Conservation (phyloP, 2,797 vertebrate species). For the Acipenser transmontanus region DNA sequence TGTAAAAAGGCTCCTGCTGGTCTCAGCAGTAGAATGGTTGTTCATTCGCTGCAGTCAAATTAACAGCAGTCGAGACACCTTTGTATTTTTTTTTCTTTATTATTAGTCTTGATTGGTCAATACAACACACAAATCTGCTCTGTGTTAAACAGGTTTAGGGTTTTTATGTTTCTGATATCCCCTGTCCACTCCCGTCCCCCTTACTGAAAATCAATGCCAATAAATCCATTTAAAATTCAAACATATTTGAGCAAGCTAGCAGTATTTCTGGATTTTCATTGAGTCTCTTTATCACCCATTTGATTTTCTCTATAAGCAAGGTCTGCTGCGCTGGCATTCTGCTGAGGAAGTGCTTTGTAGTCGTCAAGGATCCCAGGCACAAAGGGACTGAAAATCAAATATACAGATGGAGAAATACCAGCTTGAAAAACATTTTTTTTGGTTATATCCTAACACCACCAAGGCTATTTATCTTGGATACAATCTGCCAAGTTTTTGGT, state of each 20-base stretch:
- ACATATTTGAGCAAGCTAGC: not conserved
- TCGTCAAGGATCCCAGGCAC: not conserved
- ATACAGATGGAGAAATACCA: not conserved
- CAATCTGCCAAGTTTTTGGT: not conserved
- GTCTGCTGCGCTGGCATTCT: not conserved
- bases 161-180: not conserved
- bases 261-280: not conserved
- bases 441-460: not conserved
- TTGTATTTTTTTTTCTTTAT: constrained; percentile 42
- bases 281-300: not conserved
- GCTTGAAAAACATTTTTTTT: not conserved
- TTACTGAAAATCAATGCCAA: not conserved
- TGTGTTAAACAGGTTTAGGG: not conserved
- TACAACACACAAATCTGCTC: constrained; percentile 32
- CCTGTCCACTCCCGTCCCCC: not conserved
- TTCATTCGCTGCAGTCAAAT: constrained; percentile 58
- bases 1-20: constrained; percentile 45
- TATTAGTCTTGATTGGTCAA: constrained; percentile 50
- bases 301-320: not conserved
- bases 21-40: constrained; percentile 41
- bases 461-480: not conserved
- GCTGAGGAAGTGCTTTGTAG: not conserved
- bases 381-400: not conserved
- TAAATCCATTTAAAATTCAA: not conserved
- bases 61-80: constrained; percentile 56